A percentile compares a stretch with the other conserved stretches of the same genome.
Evolutionary conservation across 2,888 invertebrate species (phyloP).

Genomic region (Pyrrhia umbra): DNA sequence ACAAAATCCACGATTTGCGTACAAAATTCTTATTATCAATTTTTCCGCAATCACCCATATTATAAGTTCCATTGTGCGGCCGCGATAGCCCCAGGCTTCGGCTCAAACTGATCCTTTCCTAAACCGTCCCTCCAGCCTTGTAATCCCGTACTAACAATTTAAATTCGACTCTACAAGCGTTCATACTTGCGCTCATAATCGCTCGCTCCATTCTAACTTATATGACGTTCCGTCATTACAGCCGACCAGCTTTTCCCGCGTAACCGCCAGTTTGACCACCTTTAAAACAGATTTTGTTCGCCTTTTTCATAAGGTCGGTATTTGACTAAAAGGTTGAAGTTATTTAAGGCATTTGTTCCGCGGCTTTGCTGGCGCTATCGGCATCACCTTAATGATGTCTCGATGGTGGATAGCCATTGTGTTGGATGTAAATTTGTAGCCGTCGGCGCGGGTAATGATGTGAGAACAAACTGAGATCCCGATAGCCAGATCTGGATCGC

Average conservation of each 20-base stretch:
- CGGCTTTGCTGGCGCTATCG: slow-evolving; percentile 86
- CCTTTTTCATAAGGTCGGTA: slow-evolving; percentile 68
- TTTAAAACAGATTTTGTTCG: slow-evolving; percentile 63
- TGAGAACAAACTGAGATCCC: slow-evolving; percentile 90
- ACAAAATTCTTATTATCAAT: slow-evolving; percentile 77
- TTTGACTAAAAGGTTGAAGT: slow-evolving; percentile 60
- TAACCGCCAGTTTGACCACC: slow-evolving; percentile 70
- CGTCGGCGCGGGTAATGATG: slow-evolving; percentile 91
- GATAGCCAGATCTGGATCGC: slow-evolving; percentile 88
- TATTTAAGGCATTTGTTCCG: slow-evolving; percentile 74
- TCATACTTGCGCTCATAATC: slow-evolving; percentile 78
- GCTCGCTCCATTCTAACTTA: slow-evolving; percentile 75
- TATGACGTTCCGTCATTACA: slow-evolving; percentile 86
- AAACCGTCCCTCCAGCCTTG: slow-evolving; percentile 78
- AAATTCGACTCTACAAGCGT: slow-evolving; percentile 76
- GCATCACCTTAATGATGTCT: slow-evolving; percentile 91
- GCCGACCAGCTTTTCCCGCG: slow-evolving; percentile 63
- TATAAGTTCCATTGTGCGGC: slow-evolving; percentile 86
- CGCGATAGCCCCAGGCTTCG: slow-evolving; percentile 84
- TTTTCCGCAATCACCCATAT: slow-evolving; percentile 85
- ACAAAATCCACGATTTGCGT: slow-evolving; percentile 61
- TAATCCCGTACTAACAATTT: slow-evolving; percentile 66
- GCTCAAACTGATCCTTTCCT: slow-evolving; percentile 85
- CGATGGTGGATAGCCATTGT: slow-evolving; percentile 91
- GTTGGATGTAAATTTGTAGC: slow-evolving; percentile 91